Evolutionary conservation across 2,113 vertebrate species (phyloP).

Genomic region (Oriolus oriolus): DNA sequence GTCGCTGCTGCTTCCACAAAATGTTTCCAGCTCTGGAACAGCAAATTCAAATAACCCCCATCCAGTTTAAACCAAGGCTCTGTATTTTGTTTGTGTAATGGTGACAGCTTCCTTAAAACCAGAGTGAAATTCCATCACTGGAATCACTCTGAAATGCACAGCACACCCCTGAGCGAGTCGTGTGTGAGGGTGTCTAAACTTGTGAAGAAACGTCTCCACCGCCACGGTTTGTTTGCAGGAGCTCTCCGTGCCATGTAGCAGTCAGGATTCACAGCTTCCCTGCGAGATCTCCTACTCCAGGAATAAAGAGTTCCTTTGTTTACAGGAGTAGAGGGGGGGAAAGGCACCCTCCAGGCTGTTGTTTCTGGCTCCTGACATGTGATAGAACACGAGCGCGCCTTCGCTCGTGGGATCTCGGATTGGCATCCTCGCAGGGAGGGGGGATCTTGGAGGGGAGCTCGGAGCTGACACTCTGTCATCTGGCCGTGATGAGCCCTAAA

Average conservation of each 20-base stretch:
- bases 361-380: constrained; percentile 19
- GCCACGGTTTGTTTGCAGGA: neutral
- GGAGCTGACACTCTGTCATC: neutral
- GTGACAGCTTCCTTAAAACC: neutral
- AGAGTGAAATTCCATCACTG: neutral
- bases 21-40: neutral
- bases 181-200: neutral
- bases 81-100: neutral
- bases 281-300: neutral
- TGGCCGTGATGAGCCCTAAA: neutral
- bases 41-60: neutral
- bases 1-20: neutral
- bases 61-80: neutral
- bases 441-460: neutral
- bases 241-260: neutral
- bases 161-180: neutral
- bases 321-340: neutral
- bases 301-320: constrained; percentile 41
- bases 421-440: neutral
- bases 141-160: neutral
- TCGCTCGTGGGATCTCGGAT: neutral
- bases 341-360: constrained; percentile 26
- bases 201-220: neutral
- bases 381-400: neutral
- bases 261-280: constrained; percentile 9